Conservation (phyloP, 1,140 invertebrate species). For the Chlorops oryzae region DNA sequence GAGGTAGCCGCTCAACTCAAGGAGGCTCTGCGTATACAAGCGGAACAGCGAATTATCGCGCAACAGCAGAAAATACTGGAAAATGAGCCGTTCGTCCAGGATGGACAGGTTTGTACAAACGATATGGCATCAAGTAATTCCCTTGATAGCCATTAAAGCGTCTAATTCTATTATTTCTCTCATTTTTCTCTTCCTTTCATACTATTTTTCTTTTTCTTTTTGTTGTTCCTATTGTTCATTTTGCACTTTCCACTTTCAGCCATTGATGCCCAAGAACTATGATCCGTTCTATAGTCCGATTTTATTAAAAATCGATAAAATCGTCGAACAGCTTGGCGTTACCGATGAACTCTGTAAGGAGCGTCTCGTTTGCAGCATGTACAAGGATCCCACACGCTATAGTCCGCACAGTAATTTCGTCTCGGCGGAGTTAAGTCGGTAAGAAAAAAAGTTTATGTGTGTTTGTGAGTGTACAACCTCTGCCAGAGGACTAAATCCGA, state of each 20-base stretch:
- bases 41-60: conserved; percentile 40
- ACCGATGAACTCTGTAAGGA: conserved; percentile 66
- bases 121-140: background rate
- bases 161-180: conserved; percentile 10
- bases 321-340: conserved; percentile 61
- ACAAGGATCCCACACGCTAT: conserved; percentile 68
- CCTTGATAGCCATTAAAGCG: no score
- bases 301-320: conserved; percentile 64
- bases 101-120: conserved; percentile 43
- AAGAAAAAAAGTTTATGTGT: conserved; percentile 38
- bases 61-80: conserved; percentile 46
- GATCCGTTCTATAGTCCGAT: conserved; percentile 77
- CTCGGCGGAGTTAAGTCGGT: conserved; percentile 80
- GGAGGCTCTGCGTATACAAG: conserved; percentile 48
- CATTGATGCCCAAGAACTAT: conserved; percentile 44
- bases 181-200: background rate
- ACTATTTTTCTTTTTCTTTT: conserved; percentile 3
- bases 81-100: conserved; percentile 44
- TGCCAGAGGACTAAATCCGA: no score
- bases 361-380: conserved; percentile 72
- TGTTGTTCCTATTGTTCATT: background rate
- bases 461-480: no score
- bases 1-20: conserved; percentile 40
- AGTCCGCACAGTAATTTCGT: conserved; percentile 77
- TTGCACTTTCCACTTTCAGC: conserved; percentile 22